These are phyloP conservation scores for Hydrozoanthus tunicans DNA, from an alignment of 64 coral and sea anemone species.

Conservation along the genomic window DNA sequence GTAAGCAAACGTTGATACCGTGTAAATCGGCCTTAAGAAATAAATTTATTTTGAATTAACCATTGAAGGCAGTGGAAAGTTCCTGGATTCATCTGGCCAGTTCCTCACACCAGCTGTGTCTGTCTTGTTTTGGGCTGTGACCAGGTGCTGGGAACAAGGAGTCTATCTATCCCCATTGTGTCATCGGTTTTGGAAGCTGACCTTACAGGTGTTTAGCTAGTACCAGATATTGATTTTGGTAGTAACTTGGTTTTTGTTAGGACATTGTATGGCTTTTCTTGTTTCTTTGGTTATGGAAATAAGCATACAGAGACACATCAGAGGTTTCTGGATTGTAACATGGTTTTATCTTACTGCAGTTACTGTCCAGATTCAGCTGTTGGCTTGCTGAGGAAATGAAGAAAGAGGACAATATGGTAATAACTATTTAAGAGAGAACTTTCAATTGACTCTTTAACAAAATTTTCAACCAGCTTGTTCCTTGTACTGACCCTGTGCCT, in stretches of 20 bases:
- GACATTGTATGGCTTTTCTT: not conserved
- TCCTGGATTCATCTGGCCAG: not conserved
- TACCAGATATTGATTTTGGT: not conserved
- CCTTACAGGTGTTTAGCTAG: slow-evolving; percentile 39
- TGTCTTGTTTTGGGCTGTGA: slow-evolving; percentile 68
- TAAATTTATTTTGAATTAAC: not conserved
- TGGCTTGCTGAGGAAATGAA: slow-evolving; percentile 43
- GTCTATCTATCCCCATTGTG: slow-evolving; percentile 82
- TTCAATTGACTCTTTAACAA: not conserved
- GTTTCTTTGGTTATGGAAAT: too few species aligned
- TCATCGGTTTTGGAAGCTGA: slow-evolving; percentile 92
- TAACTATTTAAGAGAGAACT: not conserved
- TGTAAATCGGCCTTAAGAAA: too few species aligned
- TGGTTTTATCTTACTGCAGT: not conserved
- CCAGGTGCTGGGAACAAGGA: slow-evolving; percentile 79
- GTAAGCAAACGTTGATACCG: too few species aligned
- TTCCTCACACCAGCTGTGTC: slow-evolving; percentile 65
- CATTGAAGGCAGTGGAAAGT: not conserved
- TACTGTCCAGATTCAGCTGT: slow-evolving; percentile 36
- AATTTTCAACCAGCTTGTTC: not conserved
- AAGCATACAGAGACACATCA: too few species aligned
- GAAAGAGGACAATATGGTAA: slow-evolving; percentile 38
- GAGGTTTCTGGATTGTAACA: not conserved
- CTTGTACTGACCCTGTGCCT: not conserved
- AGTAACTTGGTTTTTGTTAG: too few species aligned